Conservation (phyloP, 2,888 invertebrate genomes). For the Cosmorhoe ocellata region DNA sequence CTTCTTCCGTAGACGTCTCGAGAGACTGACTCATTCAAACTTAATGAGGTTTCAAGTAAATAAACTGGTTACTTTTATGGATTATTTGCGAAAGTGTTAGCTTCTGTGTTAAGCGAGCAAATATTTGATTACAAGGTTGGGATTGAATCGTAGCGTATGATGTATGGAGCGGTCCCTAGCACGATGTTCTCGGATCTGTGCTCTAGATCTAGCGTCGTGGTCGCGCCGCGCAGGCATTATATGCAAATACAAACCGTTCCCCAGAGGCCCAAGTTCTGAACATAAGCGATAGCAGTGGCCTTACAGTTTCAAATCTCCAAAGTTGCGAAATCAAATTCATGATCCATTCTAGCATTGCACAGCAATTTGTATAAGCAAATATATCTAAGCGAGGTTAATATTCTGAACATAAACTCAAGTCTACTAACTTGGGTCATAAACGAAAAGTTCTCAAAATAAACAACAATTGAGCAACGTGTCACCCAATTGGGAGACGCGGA, state of each 20-base stretch:
- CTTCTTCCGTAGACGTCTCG: conserved; percentile 44
- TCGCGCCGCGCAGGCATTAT: conserved; percentile 67
- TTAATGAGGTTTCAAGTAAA: conserved; percentile 53
- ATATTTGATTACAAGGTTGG: conserved; percentile 42
- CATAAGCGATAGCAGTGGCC: conserved; percentile 52
- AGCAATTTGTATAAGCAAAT: conserved; percentile 32
- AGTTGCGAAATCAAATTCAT: conserved; percentile 34
- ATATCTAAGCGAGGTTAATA: conserved; percentile 26
- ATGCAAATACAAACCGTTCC: conserved; percentile 67
- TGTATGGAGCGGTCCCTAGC: conserved; percentile 56
- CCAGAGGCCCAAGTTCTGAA: conserved; percentile 52
- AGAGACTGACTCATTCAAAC: conserved; percentile 56
- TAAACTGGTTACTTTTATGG: conserved; percentile 50
- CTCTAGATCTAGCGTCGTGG: conserved; percentile 72
- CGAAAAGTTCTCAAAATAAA: conserved; percentile 55
- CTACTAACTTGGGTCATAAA: conserved; percentile 46
- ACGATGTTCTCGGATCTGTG: conserved; percentile 59
- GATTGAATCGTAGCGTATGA: conserved; percentile 60
- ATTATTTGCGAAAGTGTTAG: conserved; percentile 40
- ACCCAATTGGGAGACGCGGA: conserved; percentile 52
- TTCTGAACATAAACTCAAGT: conserved; percentile 19
- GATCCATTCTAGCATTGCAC: conserved; percentile 26
- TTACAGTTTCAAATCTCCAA: conserved; percentile 32
- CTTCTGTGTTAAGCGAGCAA: conserved; percentile 40
- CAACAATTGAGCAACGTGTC: conserved; percentile 62